Conservation (phyloP, 2,888 invertebrate genomes). For the Ferrisia virgata region DNA sequence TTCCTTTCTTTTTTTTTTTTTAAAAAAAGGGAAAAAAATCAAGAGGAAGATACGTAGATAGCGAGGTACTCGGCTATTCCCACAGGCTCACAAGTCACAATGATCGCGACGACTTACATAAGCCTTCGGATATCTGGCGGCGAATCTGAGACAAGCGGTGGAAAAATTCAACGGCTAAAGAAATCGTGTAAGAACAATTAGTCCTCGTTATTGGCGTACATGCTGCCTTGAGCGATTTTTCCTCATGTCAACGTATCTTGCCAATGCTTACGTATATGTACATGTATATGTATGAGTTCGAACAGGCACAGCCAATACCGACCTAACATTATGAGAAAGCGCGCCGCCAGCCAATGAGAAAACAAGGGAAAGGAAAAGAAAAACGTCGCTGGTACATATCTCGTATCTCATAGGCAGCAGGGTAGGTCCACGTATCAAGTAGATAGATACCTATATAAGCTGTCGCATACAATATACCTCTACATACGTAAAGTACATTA, state of each 20-base stretch:
- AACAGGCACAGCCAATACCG: no score
- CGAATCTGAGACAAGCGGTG: background rate
- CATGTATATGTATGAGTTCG: background rate
- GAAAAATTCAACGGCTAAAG: slow-evolving; percentile 4
- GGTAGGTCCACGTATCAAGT: no score
- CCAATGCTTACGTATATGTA: background rate
- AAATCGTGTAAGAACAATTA: slow-evolving; percentile 17
- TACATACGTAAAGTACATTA: background rate
- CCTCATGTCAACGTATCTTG: background rate
- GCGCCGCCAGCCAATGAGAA: no score
- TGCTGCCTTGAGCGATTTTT: background rate
- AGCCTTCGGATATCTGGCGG: background rate
- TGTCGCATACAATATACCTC: no score
- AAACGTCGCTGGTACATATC: no score
- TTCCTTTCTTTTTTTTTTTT: background rate
- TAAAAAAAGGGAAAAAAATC: background rate
- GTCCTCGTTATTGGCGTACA: slow-evolving; percentile 1
- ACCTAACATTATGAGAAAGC: no score
- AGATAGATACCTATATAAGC: no score
- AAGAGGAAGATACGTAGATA: background rate
- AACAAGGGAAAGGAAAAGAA: no score
- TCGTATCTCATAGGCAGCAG: no score
- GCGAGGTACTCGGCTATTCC: no score
- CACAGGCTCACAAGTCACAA: background rate
- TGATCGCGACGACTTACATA: background rate